phyloP scores from a whole-genome alignment of 1,140 invertebrate species.

The Vanessa atalanta region DNA sequence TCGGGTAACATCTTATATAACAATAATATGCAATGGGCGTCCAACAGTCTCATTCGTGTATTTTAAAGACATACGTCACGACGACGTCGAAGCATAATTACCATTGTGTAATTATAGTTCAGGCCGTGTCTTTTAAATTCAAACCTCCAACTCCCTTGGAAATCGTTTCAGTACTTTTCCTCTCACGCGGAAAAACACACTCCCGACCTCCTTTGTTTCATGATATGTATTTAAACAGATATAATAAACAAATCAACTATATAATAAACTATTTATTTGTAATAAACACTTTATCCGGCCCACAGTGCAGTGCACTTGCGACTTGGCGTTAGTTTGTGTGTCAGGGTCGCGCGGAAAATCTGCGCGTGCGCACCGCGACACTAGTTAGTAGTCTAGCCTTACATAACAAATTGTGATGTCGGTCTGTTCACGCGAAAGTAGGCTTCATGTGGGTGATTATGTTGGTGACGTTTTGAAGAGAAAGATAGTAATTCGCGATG shows the following conservation, averaged over 20 bases:
- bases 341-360: slow-evolving; percentile 38
- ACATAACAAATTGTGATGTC: slow-evolving; percentile 10
- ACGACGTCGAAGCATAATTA: too few species aligned
- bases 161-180: too few species aligned
- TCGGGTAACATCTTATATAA: too few species aligned
- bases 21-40: too few species aligned
- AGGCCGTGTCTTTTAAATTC: too few species aligned
- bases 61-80: too few species aligned
- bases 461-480: background rate
- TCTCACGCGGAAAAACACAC: too few species aligned
- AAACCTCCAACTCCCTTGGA: too few species aligned
- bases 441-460: slow-evolving; percentile 19
- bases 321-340: slow-evolving; percentile 31
- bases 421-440: slow-evolving; percentile 9
- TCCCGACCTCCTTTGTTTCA: background rate
- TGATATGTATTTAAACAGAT: background rate
- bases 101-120: too few species aligned
- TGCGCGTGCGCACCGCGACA: slow-evolving; percentile 23
- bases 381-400: slow-evolving; percentile 11
- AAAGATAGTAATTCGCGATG: background rate
- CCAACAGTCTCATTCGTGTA: too few species aligned
- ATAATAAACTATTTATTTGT: slow-evolving; percentile 16
- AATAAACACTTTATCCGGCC: slow-evolving; percentile 21
- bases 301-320: slow-evolving; percentile 35
- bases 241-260: slow-evolving; percentile 8